Conservation (phyloP, 2,888 invertebrate genomes). For the Vesta saturnalis region DNA sequence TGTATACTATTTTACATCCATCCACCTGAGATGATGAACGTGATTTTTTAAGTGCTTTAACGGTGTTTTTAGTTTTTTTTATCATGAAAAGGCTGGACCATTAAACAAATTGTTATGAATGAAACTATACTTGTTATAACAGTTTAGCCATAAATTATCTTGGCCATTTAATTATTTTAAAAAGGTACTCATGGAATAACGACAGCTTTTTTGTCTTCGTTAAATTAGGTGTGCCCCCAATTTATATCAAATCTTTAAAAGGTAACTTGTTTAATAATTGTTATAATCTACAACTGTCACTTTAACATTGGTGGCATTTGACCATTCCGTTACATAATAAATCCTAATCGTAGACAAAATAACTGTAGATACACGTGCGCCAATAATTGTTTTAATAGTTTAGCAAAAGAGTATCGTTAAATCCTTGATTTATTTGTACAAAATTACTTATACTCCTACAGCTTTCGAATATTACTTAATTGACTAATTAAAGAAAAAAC, state of each 20-base stretch:
- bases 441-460: too few relatives aligned
- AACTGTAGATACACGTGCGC: too few relatives aligned
- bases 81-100: not conserved
- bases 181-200: not conserved
- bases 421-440: too few relatives aligned
- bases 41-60: not conserved
- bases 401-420: too few relatives aligned
- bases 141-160: not conserved
- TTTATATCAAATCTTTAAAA: too few relatives aligned
- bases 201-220: not conserved
- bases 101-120: conserved; percentile 1
- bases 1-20: not conserved
- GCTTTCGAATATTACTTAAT: too few relatives aligned
- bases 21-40: too few relatives aligned
- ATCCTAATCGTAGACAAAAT: not conserved
- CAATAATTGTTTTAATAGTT: too few relatives aligned
- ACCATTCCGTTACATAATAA: not conserved
- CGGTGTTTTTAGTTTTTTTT: not conserved
- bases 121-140: not conserved
- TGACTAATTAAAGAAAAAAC: too few relatives aligned
- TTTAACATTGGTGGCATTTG: not conserved
- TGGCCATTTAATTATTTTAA: not conserved
- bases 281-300: not conserved
- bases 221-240: not conserved
- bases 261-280: not conserved